phyloP scores from a whole-genome alignment of 2,113 vertebrate species.

The Zonotrichia leucophrys region DNA sequence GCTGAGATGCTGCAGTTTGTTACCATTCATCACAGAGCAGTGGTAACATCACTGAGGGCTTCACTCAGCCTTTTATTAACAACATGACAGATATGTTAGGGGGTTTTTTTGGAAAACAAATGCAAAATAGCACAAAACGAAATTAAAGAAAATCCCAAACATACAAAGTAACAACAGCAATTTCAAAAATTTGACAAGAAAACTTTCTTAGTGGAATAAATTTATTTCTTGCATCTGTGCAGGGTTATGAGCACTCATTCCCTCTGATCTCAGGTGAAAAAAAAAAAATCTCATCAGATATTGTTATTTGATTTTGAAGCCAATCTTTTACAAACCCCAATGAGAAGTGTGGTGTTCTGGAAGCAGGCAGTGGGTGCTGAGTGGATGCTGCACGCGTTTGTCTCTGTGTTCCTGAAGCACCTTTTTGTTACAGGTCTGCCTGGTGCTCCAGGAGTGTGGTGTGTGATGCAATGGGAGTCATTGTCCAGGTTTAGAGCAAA shows the following conservation, averaged over 20 bases:
- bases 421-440: not conserved
- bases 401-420: not conserved
- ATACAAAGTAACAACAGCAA: not conserved
- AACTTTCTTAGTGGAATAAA: not conserved
- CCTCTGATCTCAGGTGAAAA: not conserved
- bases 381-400: not conserved
- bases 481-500: too few relatives aligned
- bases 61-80: not conserved
- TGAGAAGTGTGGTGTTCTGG: not conserved
- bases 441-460: not conserved
- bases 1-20: not conserved
- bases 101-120: fast-evolving
- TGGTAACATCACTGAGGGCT: not conserved
- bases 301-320: not conserved
- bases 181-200: not conserved
- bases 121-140: not conserved
- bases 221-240: not conserved
- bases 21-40: not conserved
- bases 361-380: not conserved
- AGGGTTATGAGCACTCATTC: not conserved
- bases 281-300: not conserved
- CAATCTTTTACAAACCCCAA: not conserved
- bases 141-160: not conserved
- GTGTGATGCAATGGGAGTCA: not conserved
- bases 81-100: not conserved